Conservation (phyloP, 1,140 invertebrate genomes). For the Drosophila truncata region DNA sequence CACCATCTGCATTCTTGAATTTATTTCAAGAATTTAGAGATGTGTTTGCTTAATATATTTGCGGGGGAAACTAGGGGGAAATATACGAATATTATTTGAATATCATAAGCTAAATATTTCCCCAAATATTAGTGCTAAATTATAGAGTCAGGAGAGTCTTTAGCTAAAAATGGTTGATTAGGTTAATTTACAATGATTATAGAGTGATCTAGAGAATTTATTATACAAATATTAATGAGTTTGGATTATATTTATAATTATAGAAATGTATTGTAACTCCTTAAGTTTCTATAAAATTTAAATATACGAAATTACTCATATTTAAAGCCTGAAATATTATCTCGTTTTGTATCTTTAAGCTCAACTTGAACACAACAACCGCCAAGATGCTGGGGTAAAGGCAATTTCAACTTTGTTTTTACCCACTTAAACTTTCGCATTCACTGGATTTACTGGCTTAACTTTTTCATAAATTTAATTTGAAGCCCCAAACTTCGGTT, state of each 20-base stretch:
- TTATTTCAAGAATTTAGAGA: conserved; percentile 11
- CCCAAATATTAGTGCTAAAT: neutral
- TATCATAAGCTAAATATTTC: conserved; percentile 2
- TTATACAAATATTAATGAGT: neutral
- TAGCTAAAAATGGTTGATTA: neutral
- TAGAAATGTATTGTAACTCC: too few species aligned
- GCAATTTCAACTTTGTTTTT: conserved; percentile 24
- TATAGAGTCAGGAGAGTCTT: neutral
- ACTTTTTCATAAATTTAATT: conserved; percentile 29
- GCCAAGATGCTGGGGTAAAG: neutral
- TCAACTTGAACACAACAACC: neutral
- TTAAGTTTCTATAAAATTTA: neutral
- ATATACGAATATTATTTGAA: neutral
- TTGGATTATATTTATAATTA: neutral
- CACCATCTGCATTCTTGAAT: conserved; percentile 16
- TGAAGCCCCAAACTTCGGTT: conserved; percentile 5
- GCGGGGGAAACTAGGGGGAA: neutral
- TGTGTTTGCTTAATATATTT: conserved; percentile 7
- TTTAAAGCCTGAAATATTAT: neutral
- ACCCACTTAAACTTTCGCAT: conserved; percentile 17
- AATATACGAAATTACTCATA: neutral
- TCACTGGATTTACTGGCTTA: neutral
- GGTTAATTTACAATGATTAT: neutral
- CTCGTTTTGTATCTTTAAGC: neutral
- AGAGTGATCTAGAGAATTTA: too few species aligned